Evolutionary conservation across 2,113 vertebrate genomes (phyloP).

Genomic region (Irena cyanogastra): DNA sequence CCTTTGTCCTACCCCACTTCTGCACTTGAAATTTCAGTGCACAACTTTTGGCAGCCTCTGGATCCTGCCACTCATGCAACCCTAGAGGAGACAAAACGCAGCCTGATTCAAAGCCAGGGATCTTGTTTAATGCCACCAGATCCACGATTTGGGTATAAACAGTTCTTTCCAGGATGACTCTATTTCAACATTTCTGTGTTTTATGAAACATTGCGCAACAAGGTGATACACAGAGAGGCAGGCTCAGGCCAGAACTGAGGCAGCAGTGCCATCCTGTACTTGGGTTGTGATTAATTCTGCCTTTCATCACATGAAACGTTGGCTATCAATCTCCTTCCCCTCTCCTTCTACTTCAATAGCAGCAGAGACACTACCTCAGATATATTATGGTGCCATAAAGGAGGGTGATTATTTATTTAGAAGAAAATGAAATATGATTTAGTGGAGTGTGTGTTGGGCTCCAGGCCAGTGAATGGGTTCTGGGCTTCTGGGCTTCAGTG

Average conservation of each 20-base stretch:
- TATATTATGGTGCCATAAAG: not conserved
- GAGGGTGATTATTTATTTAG: not conserved
- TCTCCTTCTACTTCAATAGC: not conserved
- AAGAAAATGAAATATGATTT: constrained; percentile 8
- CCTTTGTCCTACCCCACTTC: not conserved
- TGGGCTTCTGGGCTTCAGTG: not conserved
- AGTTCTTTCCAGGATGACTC: not conserved
- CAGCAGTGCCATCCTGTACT: not conserved
- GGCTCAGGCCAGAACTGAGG: not conserved
- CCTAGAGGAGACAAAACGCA: not conserved
- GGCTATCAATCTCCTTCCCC: not conserved
- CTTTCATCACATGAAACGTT: not conserved
- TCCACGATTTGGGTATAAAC: not conserved
- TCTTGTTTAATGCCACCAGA: not conserved
- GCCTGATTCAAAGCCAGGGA: not conserved
- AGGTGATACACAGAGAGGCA: not conserved
- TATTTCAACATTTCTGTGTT: not conserved
- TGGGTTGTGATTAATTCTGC: not conserved
- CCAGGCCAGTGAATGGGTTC: not conserved
- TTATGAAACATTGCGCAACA: not conserved
- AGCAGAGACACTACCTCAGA: not conserved
- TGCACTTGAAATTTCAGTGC: not conserved
- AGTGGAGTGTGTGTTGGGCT: not conserved
- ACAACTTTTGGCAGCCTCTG: not conserved
- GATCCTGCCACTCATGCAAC: not conserved